Conservation (phyloP, 2,797 vertebrate species). For the Thripadectes ignobilis region DNA sequence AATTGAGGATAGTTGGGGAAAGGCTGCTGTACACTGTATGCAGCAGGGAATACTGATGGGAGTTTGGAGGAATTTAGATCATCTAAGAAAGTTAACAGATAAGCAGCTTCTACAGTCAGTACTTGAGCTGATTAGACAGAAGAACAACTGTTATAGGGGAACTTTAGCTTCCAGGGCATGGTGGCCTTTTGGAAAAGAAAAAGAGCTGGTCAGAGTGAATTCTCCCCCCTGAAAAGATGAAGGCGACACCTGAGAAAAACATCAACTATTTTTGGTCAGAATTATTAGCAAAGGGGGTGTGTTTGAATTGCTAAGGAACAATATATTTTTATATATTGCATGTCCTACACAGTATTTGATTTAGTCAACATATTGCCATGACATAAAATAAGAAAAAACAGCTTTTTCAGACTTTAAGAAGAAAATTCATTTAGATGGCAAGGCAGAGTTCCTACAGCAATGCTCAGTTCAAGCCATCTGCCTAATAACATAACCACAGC, state of each 20-base stretch:
- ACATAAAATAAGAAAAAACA: neutral
- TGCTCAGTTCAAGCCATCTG: constrained; percentile 11
- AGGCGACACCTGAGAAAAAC: neutral
- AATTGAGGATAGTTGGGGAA: neutral
- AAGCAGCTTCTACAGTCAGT: neutral
- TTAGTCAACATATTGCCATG: neutral
- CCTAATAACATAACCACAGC: constrained; percentile 18
- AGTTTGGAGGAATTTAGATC: neutral
- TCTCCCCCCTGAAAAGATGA: neutral
- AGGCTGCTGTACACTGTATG: neutral
- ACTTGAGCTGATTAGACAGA: neutral
- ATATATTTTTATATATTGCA: neutral
- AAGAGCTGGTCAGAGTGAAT: neutral
- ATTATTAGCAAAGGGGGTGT: neutral
- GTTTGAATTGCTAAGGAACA: neutral
- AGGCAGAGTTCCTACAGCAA: constrained; percentile 9
- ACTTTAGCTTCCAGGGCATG: neutral
- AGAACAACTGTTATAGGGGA: neutral
- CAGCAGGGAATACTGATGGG: neutral
- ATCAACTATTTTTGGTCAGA: neutral
- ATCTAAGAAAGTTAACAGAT: neutral
- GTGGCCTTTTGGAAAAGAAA: neutral
- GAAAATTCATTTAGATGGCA: constrained; percentile 12
- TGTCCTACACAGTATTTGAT: neutral
- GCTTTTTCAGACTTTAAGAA: neutral